A percentile compares a stretch with the other conserved stretches of the same genome.
phyloP scores from a whole-genome alignment of 92 coral and sea anemone genomes.

The Virgularia gustaviana region DNA sequence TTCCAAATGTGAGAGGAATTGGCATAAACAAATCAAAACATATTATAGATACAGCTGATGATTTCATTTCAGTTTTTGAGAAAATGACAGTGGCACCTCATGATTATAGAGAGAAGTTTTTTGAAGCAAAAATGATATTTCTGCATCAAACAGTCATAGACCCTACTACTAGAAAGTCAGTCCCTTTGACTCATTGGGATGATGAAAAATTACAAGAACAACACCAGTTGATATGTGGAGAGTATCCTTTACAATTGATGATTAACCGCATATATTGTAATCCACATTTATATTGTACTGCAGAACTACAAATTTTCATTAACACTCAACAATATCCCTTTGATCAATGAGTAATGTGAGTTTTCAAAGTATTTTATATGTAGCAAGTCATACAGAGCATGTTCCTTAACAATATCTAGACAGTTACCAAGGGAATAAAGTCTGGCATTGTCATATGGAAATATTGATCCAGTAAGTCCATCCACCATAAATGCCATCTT shows the following conservation, averaged over 20 bases:
- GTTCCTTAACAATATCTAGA: too few species aligned
- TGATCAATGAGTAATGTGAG: too few species aligned
- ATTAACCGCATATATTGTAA: too few species aligned
- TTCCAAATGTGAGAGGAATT: constrained; percentile 42
- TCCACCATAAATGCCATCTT: too few species aligned
- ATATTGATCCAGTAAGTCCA: too few species aligned
- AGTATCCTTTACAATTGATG: constrained; percentile 65
- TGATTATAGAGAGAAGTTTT: constrained; percentile 16
- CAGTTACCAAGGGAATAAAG: too few species aligned
- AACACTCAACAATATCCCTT: too few species aligned
- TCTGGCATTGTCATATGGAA: too few species aligned
- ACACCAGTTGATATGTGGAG: constrained; percentile 36
- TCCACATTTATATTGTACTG: too few species aligned
- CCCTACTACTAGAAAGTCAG: constrained; percentile 2
- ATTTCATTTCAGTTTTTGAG: not conserved
- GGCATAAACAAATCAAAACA: constrained; percentile 38
- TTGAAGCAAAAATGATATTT: constrained; percentile 29
- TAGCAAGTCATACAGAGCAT: too few species aligned
- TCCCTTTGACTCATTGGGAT: constrained; percentile 34
- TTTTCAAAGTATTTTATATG: too few species aligned
- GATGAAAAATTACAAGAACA: constrained; percentile 17
- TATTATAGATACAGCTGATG: constrained; percentile 18
- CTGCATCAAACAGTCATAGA: constrained; percentile 47
- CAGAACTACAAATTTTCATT: too few species aligned
- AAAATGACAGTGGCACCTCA: constrained; percentile 28